Conservation (phyloP, 2,888 invertebrate genomes). For the Phymatocera aterrima region DNA sequence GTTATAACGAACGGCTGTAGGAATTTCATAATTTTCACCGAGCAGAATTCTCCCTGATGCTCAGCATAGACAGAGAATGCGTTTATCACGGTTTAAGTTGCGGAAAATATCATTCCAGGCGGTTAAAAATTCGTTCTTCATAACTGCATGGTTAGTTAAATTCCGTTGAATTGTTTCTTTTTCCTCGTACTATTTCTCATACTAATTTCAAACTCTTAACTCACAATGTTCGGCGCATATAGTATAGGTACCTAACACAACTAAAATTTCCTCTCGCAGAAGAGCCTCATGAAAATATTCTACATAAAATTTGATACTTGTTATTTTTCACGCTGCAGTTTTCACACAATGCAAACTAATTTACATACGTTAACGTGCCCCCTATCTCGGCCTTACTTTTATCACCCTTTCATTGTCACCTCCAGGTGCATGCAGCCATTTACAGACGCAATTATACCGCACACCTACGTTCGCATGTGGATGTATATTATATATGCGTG, state of each 20-base stretch:
- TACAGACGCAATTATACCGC: background rate
- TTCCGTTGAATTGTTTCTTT: background rate
- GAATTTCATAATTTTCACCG: background rate
- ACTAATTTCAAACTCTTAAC: background rate
- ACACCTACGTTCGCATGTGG: background rate
- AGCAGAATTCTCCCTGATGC: background rate
- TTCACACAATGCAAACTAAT: conserved; percentile 13
- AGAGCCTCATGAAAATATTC: background rate
- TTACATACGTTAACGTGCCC: conserved; percentile 12
- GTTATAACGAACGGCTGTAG: background rate
- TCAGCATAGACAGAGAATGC: background rate
- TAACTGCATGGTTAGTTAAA: background rate
- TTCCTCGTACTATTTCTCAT: background rate
- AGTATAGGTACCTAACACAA: background rate
- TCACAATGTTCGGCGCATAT: background rate
- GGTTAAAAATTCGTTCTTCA: background rate
- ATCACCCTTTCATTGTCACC: background rate
- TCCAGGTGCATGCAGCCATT: background rate
- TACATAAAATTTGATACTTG: background rate
- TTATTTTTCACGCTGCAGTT: background rate
- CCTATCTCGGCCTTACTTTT: background rate
- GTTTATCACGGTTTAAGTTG: background rate
- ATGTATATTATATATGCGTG: no score
- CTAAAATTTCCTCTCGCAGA: background rate
- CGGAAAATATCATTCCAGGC: background rate